Evolutionary conservation across 2,888 invertebrate genomes (phyloP), one percentile per base, ranked within the genome.

Genomic region (Malthinus flaveolus): DNA sequence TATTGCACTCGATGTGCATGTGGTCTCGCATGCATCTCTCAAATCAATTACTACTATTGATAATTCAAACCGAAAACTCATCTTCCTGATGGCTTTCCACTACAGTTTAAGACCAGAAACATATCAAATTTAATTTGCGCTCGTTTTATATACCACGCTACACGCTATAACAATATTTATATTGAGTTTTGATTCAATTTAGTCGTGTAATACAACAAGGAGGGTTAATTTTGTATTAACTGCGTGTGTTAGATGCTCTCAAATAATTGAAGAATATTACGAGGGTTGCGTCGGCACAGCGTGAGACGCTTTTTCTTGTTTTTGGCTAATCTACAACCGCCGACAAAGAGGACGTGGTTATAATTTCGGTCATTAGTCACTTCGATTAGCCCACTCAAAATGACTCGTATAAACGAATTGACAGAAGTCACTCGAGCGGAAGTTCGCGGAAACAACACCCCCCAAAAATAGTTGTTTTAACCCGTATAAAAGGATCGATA

Each of bases 161-260:
- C 56, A 50, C 49, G 50, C 50, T 53, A 60, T 55, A 60, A 63
- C 61, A 47, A 67, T 66, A 69, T 73, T 71, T 70, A 69, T 69
- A 71, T 71, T 68, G 71, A 67, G 67, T 70, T 69, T 68, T 70
- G 71, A 72, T 72, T 73, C 71, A 69, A 72, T 73, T 73, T 67
- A 56, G 63, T 61, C 65, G 63, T 66, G 64, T 59, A 63, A 66
- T 63, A 23, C 23, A 23, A 71, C 70, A 72, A 71, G 69, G 61
- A 56, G 67, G 67, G 70, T 70, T 71, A 73, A 72, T 73, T 71
- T 68, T 56, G 66, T 54, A 61, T 59, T 62, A 59, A 62, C 67
- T 59, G 66, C 61, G 62, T 66, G 63, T 49, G 61, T 60, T 55
- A 48, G 49, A 34, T 55, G 52, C 32, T 35, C 45, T 53, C 46